Conservation (phyloP, 2,888 invertebrate genomes). For the Trachelus iudaicus region DNA sequence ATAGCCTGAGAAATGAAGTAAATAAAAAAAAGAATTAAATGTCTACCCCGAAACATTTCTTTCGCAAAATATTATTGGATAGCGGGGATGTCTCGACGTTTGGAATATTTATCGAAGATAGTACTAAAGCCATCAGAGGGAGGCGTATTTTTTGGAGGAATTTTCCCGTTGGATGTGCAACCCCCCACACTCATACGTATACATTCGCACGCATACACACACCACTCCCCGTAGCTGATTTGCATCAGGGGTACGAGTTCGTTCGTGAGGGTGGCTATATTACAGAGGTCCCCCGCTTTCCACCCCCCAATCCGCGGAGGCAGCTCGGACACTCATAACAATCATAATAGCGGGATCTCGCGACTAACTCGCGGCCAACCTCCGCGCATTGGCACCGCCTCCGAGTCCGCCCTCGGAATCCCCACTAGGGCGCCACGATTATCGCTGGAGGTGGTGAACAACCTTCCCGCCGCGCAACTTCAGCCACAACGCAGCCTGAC, state of each 20-base stretch:
- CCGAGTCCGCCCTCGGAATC: conserved; percentile 24
- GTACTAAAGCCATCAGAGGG: neutral
- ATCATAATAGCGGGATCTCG: conserved; percentile 63
- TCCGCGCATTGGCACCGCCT: conserved; percentile 63
- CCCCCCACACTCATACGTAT: neutral
- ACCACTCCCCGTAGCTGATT: conserved; percentile 45
- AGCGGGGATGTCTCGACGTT: neutral
- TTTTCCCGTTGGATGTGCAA: neutral
- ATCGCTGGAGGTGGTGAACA: conserved; percentile 29
- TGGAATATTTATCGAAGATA: neutral
- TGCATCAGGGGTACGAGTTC: conserved; percentile 47
- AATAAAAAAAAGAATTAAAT: neutral
- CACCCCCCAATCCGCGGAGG: conserved; percentile 50
- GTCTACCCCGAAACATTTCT: neutral
- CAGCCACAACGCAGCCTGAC: conserved; percentile 65
- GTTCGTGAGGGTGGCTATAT: conserved; percentile 29
- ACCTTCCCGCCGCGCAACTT: conserved; percentile 35
- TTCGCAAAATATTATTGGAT: neutral
- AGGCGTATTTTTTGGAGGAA: neutral
- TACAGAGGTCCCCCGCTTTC: conserved; percentile 36
- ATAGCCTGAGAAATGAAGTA: neutral
- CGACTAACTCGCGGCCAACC: conserved; percentile 63
- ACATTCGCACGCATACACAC: neutral
- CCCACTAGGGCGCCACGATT: conserved; percentile 33
- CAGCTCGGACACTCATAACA: conserved; percentile 64